phyloP scores from a whole-genome alignment of 2,113 vertebrate genomes.

The Nothobranchius furzeri region DNA sequence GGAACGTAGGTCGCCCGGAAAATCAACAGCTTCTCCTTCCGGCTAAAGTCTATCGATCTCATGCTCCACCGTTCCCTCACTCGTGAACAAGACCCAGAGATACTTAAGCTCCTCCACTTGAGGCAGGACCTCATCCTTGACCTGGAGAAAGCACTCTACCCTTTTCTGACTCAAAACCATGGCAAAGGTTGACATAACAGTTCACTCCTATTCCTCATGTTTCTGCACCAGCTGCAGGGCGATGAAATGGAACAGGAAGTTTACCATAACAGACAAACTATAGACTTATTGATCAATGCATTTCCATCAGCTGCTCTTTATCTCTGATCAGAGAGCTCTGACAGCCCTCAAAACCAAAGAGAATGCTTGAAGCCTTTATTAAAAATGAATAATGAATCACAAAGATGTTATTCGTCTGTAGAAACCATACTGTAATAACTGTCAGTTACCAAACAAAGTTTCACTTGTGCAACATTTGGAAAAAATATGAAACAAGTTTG shows the following conservation, averaged over 20 bases:
- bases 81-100: too few species aligned
- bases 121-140: too few species aligned
- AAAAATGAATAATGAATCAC: slow-evolving; percentile 4
- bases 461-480: not conserved
- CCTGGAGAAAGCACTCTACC: too few species aligned
- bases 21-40: too few species aligned
- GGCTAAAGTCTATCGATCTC: too few species aligned
- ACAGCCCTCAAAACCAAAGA: not conserved
- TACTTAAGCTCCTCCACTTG: too few species aligned
- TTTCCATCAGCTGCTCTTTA: slow-evolving; percentile 4
- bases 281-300: not conserved
- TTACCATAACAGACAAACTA: not conserved
- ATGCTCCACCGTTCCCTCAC: too few species aligned
- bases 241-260: not conserved
- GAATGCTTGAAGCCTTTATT: not conserved
- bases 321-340: slow-evolving; percentile 1
- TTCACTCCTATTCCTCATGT: not conserved
- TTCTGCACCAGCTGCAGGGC: not conserved
- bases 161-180: too few species aligned
- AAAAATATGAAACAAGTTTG: not conserved
- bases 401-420: not conserved
- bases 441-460: not conserved
- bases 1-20: too few species aligned
- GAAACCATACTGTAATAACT: not conserved
- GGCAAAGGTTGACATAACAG: not conserved